A percentile compares a stretch with the other conserved stretches of the same genome.
phyloP scores from a whole-genome alignment of 2,888 invertebrate species.

The Agrochola litura region DNA sequence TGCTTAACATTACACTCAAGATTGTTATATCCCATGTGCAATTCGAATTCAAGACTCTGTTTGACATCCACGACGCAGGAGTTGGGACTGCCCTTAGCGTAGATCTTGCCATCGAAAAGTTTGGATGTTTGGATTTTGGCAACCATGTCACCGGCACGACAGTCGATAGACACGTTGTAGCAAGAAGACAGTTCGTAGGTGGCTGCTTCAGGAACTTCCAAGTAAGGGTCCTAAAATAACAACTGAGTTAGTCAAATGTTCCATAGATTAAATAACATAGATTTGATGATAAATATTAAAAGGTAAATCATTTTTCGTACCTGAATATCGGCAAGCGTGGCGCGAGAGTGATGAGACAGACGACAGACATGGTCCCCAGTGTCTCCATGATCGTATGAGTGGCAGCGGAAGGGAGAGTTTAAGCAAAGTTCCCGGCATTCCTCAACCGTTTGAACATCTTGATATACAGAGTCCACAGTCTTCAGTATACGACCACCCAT shows the following conservation, averaged over 20 bases:
- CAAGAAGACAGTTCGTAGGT: slow-evolving; percentile 98
- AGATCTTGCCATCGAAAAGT: slow-evolving; percentile 98
- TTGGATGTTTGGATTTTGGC: slow-evolving; percentile 97
- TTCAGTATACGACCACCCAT: slow-evolving; percentile 96
- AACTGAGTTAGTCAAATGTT: neutral
- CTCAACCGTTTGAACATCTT: slow-evolving; percentile 96
- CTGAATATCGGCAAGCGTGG: slow-evolving; percentile 96
- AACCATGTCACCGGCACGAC: slow-evolving; percentile 97
- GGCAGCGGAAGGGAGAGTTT: slow-evolving; percentile 97
- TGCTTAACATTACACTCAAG: slow-evolving; percentile 98
- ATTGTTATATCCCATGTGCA: slow-evolving; percentile 97
- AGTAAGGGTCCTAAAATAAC: slow-evolving; percentile 93
- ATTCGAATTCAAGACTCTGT: slow-evolving; percentile 96
- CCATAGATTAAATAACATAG: neutral
- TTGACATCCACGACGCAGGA: slow-evolving; percentile 97
- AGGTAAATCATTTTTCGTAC: slow-evolving; percentile 80
- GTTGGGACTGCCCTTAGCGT: slow-evolving; percentile 98
- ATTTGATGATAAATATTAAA: neutral
- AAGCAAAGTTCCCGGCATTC: slow-evolving; percentile 97
- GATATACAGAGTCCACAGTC: slow-evolving; percentile 98
- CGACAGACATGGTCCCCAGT: slow-evolving; percentile 98
- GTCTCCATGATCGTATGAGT: slow-evolving; percentile 98
- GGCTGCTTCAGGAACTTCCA: slow-evolving; percentile 97
- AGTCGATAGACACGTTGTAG: slow-evolving; percentile 98
- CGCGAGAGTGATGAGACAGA: slow-evolving; percentile 97